Conservation (phyloP, 2,797 vertebrate genomes). For the Carduelis carduelis region DNA sequence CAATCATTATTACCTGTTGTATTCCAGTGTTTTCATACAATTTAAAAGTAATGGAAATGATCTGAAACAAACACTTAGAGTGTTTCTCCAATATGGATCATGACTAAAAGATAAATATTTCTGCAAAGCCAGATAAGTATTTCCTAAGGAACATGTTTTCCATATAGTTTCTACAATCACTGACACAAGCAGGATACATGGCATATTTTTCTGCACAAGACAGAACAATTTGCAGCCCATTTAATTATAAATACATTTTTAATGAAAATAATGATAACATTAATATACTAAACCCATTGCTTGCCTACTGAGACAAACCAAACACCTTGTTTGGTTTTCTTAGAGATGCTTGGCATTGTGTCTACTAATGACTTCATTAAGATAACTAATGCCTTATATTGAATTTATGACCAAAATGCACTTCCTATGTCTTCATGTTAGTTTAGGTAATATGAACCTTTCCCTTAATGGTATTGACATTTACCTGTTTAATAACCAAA, state of each 20-base stretch:
- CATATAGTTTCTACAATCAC: background rate
- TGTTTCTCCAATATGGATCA: background rate
- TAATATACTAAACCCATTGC: background rate
- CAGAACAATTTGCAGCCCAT: background rate
- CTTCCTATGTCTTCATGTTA: background rate
- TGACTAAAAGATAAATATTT: background rate
- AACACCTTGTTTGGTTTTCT: background rate
- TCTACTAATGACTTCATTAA: background rate
- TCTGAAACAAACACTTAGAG: background rate
- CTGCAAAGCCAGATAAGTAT: background rate
- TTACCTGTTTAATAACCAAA: background rate
- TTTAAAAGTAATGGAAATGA: background rate
- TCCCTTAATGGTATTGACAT: background rate
- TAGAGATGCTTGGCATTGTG: background rate
- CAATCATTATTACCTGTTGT: background rate
- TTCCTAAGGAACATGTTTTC: background rate
- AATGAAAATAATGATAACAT: background rate
- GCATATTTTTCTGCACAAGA: background rate
- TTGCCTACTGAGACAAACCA: background rate
- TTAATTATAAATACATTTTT: background rate
- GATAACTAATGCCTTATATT: background rate
- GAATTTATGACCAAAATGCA: background rate
- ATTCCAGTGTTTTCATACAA: background rate
- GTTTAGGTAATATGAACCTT: background rate
- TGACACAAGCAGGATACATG: background rate